Evolutionary conservation across 2,113 vertebrate genomes (phyloP), one percentile per base, ranked within the genome.

Genomic region (Pholis gunnellus): DNA sequence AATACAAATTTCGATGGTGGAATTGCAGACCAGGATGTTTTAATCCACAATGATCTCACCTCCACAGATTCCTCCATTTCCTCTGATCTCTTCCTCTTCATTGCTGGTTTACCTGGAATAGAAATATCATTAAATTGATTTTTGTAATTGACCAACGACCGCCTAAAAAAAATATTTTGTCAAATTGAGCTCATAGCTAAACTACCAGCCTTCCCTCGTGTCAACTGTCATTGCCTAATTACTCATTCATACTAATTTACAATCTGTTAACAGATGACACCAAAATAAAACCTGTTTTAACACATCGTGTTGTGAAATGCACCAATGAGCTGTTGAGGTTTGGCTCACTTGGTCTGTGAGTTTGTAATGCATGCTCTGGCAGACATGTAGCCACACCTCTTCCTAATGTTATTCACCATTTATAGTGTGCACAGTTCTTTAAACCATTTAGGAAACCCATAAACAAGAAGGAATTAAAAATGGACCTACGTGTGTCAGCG

Each of bases 41-140:
- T 17, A 22, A 66, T 57, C 11, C 42, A 78, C 13, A 48, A n/a
- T 78, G 29, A 71, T 69, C 87, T 89, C 78, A 94, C 95, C 88
- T 93, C 88, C 27, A 57, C 70, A 71, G 88, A 2, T 20, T 93
- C 88, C 65, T 89, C 87, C 6, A 25, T 25, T 48, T 94, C 93
- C 31, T 92, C 88, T 9, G 88, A 92, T 36, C 83, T 78, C 80
- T 85, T 94, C 65, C 92, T 93, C 84, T 94, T 93, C 66, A 82
- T 7, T 13, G 89, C 74, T 50, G 90, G 69, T 75, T 90, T 71
- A 80, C 78, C 94, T 95, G 81, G 5, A 63, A 69, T 6, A n/a
- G 34, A 60, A 71, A 60, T 2, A 72, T 17, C 22, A 61, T 42
- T 1, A 59, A 72, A 42, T 13, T 18, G 3, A 34, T 59, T 52